phyloP scores from a whole-genome alignment of 2,888 invertebrate species.

The Eumacrocentrus americanus region DNA sequence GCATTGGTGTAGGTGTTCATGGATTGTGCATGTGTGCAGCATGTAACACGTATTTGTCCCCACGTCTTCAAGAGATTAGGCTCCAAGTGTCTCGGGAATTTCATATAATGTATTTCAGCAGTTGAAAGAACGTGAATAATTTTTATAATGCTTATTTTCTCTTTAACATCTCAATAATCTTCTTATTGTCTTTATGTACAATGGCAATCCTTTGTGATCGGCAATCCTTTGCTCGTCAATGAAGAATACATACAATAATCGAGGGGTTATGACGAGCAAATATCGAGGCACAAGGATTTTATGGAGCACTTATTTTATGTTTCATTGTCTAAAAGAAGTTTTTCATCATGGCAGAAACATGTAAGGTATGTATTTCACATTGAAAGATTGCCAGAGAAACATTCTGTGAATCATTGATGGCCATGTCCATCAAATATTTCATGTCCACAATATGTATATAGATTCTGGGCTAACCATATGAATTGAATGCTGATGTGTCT shows the following conservation, averaged over 20 bases:
- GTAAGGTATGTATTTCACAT: constrained; percentile 56
- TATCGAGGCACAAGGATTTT: constrained; percentile 38
- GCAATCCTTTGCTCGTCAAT: background rate
- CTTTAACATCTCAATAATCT: constrained; percentile 10
- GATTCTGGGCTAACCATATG: background rate
- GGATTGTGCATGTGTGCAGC: background rate
- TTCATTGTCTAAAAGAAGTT: constrained; percentile 32
- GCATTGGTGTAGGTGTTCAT: too few species aligned
- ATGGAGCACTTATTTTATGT: constrained; percentile 41
- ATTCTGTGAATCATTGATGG: too few species aligned
- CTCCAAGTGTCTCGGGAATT: background rate
- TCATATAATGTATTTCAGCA: background rate
- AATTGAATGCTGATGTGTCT: background rate
- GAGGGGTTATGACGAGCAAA: constrained; percentile 53
- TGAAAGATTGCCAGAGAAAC: too few species aligned
- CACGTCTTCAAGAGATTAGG: background rate
- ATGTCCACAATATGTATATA: constrained; percentile 5
- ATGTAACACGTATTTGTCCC: constrained; percentile 11
- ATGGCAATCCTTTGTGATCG: too few species aligned
- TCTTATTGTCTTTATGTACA: too few species aligned
- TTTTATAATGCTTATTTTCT: background rate
- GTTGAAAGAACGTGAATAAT: background rate
- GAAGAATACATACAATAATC: too few species aligned
- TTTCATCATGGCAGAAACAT: constrained; percentile 53
- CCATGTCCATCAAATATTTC: too few species aligned